A percentile compares a stretch with the other conserved stretches of the same genome.
phyloP scores from a whole-genome alignment of 2,797 vertebrate genomes.

The Brachyalestes nurse region DNA sequence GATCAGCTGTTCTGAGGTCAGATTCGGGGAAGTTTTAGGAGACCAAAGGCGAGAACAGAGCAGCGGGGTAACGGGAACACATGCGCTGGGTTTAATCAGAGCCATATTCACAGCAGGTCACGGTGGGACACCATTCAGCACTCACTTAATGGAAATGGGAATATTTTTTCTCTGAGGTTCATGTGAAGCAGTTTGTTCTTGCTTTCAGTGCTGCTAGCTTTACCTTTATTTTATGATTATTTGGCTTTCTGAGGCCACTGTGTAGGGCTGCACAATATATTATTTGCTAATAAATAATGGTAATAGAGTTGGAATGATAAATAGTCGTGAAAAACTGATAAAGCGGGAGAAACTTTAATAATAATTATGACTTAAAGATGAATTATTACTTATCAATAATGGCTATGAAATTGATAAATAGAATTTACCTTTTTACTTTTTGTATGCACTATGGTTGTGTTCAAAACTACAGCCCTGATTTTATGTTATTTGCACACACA shows the following conservation, averaged over 20 bases:
- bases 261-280: not conserved
- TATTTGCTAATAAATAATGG: not conserved
- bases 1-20: conserved; percentile 34
- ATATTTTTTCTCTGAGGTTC: conserved; percentile 23
- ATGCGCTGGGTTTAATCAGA: not conserved
- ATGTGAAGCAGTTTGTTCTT: not conserved
- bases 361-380: too few species aligned
- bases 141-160: conserved; percentile 6
- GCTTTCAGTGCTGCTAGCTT: not conserved
- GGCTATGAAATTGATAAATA: too few species aligned
- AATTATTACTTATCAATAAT: too few species aligned
- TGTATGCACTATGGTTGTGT: too few species aligned
- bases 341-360: too few species aligned
- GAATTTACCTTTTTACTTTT: too few species aligned
- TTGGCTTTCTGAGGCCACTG: not conserved
- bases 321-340: too few species aligned
- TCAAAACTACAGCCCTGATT: too few species aligned
- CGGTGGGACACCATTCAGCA: conserved; percentile 18
- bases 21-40: not conserved
- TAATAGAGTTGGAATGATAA: not conserved
- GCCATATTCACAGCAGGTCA: conserved; percentile 9
- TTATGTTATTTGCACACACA: too few species aligned
- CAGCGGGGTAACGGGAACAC: conserved; percentile 16
- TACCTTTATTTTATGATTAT: not conserved
- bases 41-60: conserved; percentile 13